Evolutionary conservation across 2,888 invertebrate genomes (phyloP), one percentile per base, ranked within the genome.

Genomic region (Philhelius pedissequus): DNA sequence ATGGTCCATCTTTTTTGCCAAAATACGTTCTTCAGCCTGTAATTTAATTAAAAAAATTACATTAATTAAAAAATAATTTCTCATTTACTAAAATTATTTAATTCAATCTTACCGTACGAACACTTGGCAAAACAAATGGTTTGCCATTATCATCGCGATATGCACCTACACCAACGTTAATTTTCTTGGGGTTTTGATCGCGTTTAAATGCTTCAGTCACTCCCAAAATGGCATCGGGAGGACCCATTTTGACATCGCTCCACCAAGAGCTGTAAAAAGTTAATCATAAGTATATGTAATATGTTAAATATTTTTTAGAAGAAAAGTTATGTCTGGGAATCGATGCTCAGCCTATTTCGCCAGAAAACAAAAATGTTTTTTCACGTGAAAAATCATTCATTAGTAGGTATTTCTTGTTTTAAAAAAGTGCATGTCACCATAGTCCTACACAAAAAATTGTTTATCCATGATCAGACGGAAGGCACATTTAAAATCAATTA

Each of bases 71-170:
- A 30, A 27, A 38, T 18, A 40, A n/a, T 48, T 1, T 6, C 27
- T n/a, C 18, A 13, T 30, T 60, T 64, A 64, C 0, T 8, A 25
- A 8, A 7, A 43, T 25, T n/a, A 48, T 3, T 48, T n/a, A 13
- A 54, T 35, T 4, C 43, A 2, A 60, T 30, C 86, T 87, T 88
- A 95, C 95, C 93, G 94, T 94, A 82, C 92, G 93, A 25, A 99
- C 98, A 91, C 96, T 96, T 22, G 98, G 97, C 74, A 99, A 93
- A 20, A 99, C 95, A 91, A 94, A 98, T 2, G 99, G 99, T 92
- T 99, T 98, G 68, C 99, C 99, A 89, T 96, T 94, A 90, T 99
- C 99, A 92, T 99, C 99, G 87, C 99, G 94, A 92, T 99, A 99
- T 8, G 99, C 99, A 81, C 98, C 98, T 4, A 95, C 98, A 80